Base-by-base conservation (phyloP, 2,797 vertebrate genomes). In the Podarcis siculus region DNA sequence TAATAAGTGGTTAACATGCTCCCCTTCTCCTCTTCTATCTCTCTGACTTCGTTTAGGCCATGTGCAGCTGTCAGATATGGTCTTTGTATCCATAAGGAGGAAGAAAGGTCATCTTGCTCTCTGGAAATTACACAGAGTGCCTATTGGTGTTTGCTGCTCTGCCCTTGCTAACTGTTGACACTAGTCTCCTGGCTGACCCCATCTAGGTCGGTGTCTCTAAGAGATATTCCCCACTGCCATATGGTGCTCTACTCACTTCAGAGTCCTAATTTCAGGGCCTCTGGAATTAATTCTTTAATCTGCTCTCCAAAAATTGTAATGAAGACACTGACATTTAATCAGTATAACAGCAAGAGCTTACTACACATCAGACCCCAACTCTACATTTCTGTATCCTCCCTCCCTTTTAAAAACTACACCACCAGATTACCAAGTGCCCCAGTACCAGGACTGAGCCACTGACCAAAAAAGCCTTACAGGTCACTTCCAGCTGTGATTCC, bases 261-360 rank as follows among this genome's bases (percentile, higher is more conserved):
- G 39, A 90, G 76, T 81, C 80, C 67, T 75, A 77, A 71, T 2
- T 0, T 82, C 39, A 73, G 55, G 80, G 9, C 86, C 92, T 91
- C 39, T 87, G 45, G 32, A 69, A 78, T 93, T 90, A 89, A 77
- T 84, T 86, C 86, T 72, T 81, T 90, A 49, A 77, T 86, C 7
- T 79, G 76, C 88, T 35, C 79, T 87, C 76, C 78, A 9, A 79
- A 55, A 89, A 88, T 83, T 37, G 2, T 89, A 87, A 76, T 90
- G 86, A 83, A 92, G 90, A 39, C 0, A 32, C n/a, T 73, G 86
- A 58, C 83, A 49, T 89, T 90, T 90, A 89, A 86, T 89, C 9
- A 78, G 42, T 83, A 84, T 71, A 89, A 45, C 90, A 89, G 84
- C 23, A 89, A 81, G 13, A 35, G 71, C 5, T 73, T 2, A 1